Percentiles rank a stretch among this genome's conserved stretches.
phyloP scores from a whole-genome alignment of 2,888 invertebrate genomes.

The Oscheius sp. region DNA sequence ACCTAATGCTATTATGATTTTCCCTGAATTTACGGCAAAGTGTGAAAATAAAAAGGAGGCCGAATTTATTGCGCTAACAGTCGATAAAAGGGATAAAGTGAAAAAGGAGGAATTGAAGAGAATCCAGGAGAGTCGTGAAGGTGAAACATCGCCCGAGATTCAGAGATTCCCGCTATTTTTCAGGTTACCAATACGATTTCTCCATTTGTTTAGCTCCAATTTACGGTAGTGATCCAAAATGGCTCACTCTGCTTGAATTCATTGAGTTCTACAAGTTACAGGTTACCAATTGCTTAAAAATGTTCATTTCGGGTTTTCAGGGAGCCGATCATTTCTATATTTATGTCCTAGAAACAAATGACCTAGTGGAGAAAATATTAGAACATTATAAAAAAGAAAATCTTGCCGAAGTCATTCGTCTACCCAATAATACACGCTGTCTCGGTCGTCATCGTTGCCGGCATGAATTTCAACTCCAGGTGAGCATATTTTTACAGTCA shows the following conservation, averaged over 20 bases:
- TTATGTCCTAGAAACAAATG: constrained; percentile 34
- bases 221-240: constrained; percentile 48
- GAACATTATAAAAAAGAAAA: constrained; percentile 30
- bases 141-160: too few relatives aligned
- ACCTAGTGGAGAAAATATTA: constrained; percentile 37
- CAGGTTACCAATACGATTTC: constrained; percentile 28
- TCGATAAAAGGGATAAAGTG: constrained; percentile 17
- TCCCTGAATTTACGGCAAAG: constrained; percentile 49
- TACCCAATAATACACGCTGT: constrained; percentile 46
- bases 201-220: constrained; percentile 52
- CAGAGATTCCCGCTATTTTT: too few relatives aligned
- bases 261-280: constrained; percentile 52
- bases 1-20: constrained; percentile 37
- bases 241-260: constrained; percentile 47
- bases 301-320: constrained; percentile 34
- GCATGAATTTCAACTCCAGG: constrained; percentile 57
- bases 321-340: constrained; percentile 47
- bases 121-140: background rate
- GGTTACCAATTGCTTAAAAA: constrained; percentile 34
- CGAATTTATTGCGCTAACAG: background rate
- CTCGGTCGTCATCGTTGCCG: constrained; percentile 51
- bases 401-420: constrained; percentile 33
- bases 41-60: constrained; percentile 23
- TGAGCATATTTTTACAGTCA: background rate
- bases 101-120: background rate